Evolutionary conservation across 2,888 invertebrate genomes (phyloP).

Genomic region (Chaetogeoica ovagalla): DNA sequence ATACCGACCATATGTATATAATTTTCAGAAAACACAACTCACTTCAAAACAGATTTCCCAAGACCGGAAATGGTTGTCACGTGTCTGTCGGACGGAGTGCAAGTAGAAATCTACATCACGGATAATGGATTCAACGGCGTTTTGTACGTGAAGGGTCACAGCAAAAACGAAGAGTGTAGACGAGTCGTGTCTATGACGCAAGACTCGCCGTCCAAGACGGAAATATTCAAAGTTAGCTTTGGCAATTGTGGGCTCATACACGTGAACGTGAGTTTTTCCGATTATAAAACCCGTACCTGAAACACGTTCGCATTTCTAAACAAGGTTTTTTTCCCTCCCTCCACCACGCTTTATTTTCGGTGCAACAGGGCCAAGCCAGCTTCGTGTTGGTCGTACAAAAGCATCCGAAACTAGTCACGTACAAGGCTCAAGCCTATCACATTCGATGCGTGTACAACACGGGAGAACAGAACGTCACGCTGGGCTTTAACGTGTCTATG

Average conservation of each 20-base stretch:
- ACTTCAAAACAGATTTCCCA: constrained; percentile 73
- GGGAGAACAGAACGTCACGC: constrained; percentile 86
- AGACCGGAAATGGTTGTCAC: constrained; percentile 83
- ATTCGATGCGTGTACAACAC: constrained; percentile 94
- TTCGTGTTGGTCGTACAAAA: constrained; percentile 94
- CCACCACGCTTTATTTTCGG: constrained; percentile 25
- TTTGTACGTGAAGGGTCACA: constrained; percentile 90
- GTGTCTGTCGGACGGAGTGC: constrained; percentile 88
- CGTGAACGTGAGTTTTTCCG: constrained; percentile 71
- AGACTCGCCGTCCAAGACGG: constrained; percentile 68
- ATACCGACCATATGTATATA: constrained; percentile 41
- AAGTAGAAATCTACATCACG: constrained; percentile 76
- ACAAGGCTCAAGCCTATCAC: constrained; percentile 93
- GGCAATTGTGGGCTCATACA: constrained; percentile 90
- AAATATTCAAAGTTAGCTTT: constrained; percentile 85
- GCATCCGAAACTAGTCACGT: constrained; percentile 92
- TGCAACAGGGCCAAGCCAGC: constrained; percentile 79
- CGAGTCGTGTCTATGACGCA: constrained; percentile 76
- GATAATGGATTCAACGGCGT: constrained; percentile 85
- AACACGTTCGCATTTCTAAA: background rate
- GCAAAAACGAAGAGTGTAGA: constrained; percentile 88
- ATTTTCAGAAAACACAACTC: constrained; percentile 58
- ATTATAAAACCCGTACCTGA: no score
- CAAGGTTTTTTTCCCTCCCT: background rate
- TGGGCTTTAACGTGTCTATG: constrained; percentile 95